Evolutionary conservation across 2,113 vertebrate genomes (phyloP).

Genomic region (Orthonyx spaldingii): DNA sequence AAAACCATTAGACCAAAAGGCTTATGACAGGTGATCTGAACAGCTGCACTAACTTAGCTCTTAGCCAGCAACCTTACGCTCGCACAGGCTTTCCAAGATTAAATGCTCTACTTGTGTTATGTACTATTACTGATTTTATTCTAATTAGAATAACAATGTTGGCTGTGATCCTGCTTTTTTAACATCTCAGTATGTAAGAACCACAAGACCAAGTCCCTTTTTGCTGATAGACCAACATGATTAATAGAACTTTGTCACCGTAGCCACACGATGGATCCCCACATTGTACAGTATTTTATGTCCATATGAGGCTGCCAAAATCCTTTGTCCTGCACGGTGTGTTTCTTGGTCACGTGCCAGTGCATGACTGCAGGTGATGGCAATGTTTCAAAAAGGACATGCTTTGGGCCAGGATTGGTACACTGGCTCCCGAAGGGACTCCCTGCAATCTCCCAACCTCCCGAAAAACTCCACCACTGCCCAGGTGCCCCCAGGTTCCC

Average conservation of each 20-base stretch:
- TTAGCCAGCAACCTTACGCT: not conserved
- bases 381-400: not conserved
- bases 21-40: not conserved
- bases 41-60: constrained; percentile 5
- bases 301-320: not conserved
- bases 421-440: not conserved
- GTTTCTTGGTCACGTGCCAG: not conserved
- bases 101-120: not conserved
- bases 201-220: not conserved
- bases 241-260: not conserved
- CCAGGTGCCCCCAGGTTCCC: not conserved
- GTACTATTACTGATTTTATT: not conserved
- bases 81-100: not conserved
- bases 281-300: not conserved
- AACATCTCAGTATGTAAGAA: not conserved
- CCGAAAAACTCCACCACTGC: not conserved
- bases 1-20: not conserved
- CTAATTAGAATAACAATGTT: not conserved
- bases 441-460: not conserved
- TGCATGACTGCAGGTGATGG: not conserved
- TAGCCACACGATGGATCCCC: not conserved
- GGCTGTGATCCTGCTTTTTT: not conserved
- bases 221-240: not conserved
- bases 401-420: not conserved
- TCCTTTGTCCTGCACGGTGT: constrained; percentile 1